These are phyloP conservation scores for Abscondita cerata DNA, from an alignment of 2,888 invertebrate genomes.

Conservation along the genomic window DNA sequence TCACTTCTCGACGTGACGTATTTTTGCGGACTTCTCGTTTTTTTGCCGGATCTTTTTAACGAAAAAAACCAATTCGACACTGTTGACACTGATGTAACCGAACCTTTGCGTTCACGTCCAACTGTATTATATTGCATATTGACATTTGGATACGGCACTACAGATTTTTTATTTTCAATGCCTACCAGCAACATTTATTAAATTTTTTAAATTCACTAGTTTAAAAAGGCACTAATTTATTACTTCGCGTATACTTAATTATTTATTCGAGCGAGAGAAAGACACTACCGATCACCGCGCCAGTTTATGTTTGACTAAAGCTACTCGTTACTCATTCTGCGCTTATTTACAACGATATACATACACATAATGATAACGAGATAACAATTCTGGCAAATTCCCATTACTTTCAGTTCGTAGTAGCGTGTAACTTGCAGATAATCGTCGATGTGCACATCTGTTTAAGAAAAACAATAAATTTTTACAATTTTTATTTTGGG, in stretches of 20 bases:
- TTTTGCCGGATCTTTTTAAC: conserved; percentile 68
- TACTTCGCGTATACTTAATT: too few species aligned
- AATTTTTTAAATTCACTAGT: background rate
- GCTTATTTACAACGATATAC: conserved; percentile 7
- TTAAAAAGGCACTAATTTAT: background rate
- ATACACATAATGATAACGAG: conserved; percentile 6
- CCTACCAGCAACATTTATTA: conserved; percentile 29
- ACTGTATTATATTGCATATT: conserved; percentile 53
- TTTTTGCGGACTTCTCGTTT: conserved; percentile 47
- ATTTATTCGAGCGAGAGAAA: too few species aligned
- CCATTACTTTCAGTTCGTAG: conserved; percentile 6
- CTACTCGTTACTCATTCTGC: background rate
- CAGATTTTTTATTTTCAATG: conserved; percentile 32
- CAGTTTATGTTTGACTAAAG: conserved; percentile 6
- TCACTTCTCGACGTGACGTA: conserved; percentile 51
- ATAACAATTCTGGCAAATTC: conserved; percentile 3
- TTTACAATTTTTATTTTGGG: background rate
- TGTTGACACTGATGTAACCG: conserved; percentile 61
- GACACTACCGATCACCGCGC: conserved; percentile 1
- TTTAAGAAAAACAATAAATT: background rate
- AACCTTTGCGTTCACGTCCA: conserved; percentile 68
- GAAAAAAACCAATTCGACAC: conserved; percentile 84
- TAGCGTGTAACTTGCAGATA: conserved; percentile 1
- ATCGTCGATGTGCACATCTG: background rate
- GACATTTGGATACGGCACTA: conserved; percentile 32